Evolutionary conservation across 2,113 vertebrate species (phyloP), one percentile per base, ranked within the genome.

Genomic region (Vombatus ursinus): DNA sequence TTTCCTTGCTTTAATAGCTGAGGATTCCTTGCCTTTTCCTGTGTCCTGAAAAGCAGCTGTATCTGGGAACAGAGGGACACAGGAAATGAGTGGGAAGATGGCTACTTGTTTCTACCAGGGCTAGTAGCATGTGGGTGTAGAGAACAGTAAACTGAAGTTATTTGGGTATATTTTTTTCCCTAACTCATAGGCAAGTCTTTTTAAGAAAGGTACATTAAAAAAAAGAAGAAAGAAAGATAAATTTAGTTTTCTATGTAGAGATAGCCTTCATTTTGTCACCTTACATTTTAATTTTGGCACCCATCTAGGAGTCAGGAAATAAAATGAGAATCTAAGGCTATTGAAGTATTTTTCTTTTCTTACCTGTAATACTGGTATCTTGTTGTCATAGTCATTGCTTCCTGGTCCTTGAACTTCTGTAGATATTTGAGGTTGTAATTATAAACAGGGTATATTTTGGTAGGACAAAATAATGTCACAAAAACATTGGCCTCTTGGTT

Each of bases 51-150:
- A 84, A 84, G n/a, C 68, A 84, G 68, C 68, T 84, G n/a, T n/a
- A 44, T 84, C 16, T 44, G 68, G n/a, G 68, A 84, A 44, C 68
- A 22, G 68, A 84, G 19, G 68, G 68, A 84, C 7, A 84, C n/a
- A 84, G 68, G 68, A 84, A 84, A n/a, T 84, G 68, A 84, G 68
- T 84, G 68, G 68, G 68, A 84, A 84, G 68, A 84, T 84, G n/a
- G 68, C 68, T 84, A 44, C 37, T 84, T 84, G 68, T 84, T 44
- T 84, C 68, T 84, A 19, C 68, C 68, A 84, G 68, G 37, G 6
- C 68, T 84, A 22, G 2, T 44, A 84, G 19, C 44, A 22, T 84
- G 68, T 84, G 68, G 16, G 68, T 44, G n/a, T 84, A 44, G 22
- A n/a, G n/a, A 84, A 84, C 19, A 23, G 68, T 84, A 44, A 19